Evolutionary conservation across 2,888 invertebrate genomes (phyloP).

Genomic region (Nineta flava): DNA sequence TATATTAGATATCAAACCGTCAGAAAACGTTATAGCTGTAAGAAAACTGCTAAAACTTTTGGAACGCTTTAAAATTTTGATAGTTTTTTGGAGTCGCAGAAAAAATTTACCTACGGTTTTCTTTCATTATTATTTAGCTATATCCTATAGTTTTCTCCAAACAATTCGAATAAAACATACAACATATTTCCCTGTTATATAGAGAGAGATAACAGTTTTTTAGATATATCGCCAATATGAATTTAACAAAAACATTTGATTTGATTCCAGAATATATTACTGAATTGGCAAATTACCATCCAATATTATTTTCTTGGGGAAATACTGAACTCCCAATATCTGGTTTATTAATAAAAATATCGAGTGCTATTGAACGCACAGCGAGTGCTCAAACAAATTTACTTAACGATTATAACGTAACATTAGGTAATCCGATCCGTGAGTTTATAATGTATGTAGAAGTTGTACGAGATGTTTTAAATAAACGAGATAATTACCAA

Average conservation of each 20-base stretch:
- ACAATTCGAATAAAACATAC: no score
- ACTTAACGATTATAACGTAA: constrained; percentile 25
- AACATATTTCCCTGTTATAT: no score
- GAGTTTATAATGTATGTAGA: constrained; percentile 52
- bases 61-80: no score
- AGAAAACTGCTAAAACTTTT: no score
- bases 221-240: neutral
- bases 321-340: constrained; percentile 37
- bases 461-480: constrained; percentile 46
- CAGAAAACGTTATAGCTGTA: no score
- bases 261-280: constrained; percentile 29
- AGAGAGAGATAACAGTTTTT: no score
- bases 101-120: no score
- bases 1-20: no score
- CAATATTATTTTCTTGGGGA: constrained; percentile 43
- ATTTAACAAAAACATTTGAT: neutral
- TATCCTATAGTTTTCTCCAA: no score
- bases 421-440: constrained; percentile 30
- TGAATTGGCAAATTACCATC: constrained; percentile 41
- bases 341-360: constrained; percentile 28
- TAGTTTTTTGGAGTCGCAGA: no score
- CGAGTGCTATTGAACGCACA: constrained; percentile 31
- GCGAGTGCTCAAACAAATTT: constrained; percentile 33
- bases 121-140: no score
- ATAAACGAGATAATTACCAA: constrained; percentile 45